Evolutionary conservation across 2,113 vertebrate species (phyloP).

Genomic region (Peromyscus leucopus): DNA sequence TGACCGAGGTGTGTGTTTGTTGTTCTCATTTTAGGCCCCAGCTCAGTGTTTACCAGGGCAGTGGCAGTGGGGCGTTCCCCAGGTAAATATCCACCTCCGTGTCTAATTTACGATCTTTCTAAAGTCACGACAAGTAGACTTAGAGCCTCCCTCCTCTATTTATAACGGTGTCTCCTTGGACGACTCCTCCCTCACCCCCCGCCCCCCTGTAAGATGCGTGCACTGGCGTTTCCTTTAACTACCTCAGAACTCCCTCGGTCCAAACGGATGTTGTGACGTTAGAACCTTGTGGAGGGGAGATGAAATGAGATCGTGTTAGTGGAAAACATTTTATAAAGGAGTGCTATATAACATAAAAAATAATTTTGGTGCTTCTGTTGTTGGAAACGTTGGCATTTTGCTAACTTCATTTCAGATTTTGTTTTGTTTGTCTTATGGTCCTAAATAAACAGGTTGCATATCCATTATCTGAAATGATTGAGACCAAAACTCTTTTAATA

Average conservation of each 20-base stretch:
- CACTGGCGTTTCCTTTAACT: slow-evolving; percentile 49
- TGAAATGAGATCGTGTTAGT: slow-evolving; percentile 44
- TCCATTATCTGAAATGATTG: not conserved
- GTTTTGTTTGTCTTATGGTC: slow-evolving; percentile 39
- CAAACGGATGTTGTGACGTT: slow-evolving; percentile 36
- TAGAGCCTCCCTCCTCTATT: not conserved
- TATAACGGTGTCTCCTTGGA: not conserved
- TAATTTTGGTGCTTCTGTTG: slow-evolving; percentile 35
- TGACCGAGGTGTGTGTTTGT: not conserved
- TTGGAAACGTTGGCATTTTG: slow-evolving; percentile 51
- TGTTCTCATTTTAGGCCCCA: slow-evolving; percentile 83
- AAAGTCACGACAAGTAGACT: slow-evolving; percentile 42
- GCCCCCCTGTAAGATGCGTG: slow-evolving; percentile 26
- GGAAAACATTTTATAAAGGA: slow-evolving; percentile 3
- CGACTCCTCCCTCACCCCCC: slow-evolving; percentile 7
- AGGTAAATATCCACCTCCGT: slow-evolving; percentile 84
- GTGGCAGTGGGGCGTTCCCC: slow-evolving; percentile 89
- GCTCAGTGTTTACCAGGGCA: slow-evolving; percentile 88
- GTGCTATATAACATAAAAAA: not conserved
- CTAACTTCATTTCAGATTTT: slow-evolving; percentile 45
- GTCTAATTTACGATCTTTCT: not conserved
- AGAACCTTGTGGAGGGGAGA: not conserved
- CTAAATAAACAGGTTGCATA: slow-evolving; percentile 22
- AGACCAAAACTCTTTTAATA: not conserved
- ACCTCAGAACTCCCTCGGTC: not conserved